Conservation (phyloP, 2,888 invertebrate genomes). For the Leptothorax acervorum region DNA sequence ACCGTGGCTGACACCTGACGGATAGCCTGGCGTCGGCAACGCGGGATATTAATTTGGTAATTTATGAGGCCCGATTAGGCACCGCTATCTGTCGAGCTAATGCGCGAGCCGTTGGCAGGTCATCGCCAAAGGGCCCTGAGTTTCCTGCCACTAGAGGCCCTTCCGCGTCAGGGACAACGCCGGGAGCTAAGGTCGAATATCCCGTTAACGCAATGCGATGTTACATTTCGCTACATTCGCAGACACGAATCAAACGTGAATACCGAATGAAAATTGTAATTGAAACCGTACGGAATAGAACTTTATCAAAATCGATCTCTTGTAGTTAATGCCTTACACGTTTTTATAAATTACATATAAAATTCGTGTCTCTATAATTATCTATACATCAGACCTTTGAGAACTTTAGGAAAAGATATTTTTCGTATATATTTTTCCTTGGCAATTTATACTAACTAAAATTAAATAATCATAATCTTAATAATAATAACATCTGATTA, state of each 20-base stretch:
- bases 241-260: not conserved
- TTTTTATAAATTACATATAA: not conserved
- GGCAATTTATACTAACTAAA: not conserved
- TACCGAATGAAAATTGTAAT: not conserved
- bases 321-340: not conserved
- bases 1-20: constrained; percentile 84
- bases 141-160: constrained; percentile 74
- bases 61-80: constrained; percentile 85
- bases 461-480: not conserved
- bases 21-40: constrained; percentile 83
- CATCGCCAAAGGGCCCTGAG: constrained; percentile 78
- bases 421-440: not conserved
- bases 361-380: not conserved
- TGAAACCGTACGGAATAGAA: not conserved
- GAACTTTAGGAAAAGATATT: not conserved
- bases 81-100: constrained; percentile 84
- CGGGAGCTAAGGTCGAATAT: constrained; percentile 50
- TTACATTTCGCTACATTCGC: constrained; percentile 7
- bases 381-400: not conserved
- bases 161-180: constrained; percentile 64
- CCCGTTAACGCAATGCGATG: constrained; percentile 35
- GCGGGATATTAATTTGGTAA: constrained; percentile 85
- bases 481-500: not conserved
- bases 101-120: constrained; percentile 85
- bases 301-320: not conserved